Evolutionary conservation across 2,888 invertebrate species (phyloP), one percentile per base, ranked within the genome.

Genomic region (Slavum lentiscoides): DNA sequence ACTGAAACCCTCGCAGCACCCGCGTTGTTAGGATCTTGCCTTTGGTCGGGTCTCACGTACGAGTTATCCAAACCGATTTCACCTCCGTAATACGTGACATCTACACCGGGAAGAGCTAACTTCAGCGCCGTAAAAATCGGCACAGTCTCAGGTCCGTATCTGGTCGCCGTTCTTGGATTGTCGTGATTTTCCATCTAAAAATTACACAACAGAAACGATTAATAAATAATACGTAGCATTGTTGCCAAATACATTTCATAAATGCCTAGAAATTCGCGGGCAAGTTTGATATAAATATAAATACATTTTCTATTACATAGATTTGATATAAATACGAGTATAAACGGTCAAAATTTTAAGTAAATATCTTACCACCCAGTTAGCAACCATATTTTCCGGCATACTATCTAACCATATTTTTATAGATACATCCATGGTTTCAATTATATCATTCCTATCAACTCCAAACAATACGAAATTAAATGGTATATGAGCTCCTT

Each of bases 401-500:
- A 91, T 88, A 66, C 88, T 88, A 6, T 88, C 87, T 77, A 91
- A 86, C 91, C 91, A 92, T 88, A 85, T 85, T 76, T 89, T 86
- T 59, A 91, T 88, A 6, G 87, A 85, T 59, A 87, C 87, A 1
- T 88, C 88, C 82, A 89, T 87, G 83, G 89, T 88, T 7, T 86
- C 84, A 0, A 89, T 89, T 19, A 84, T 88, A 2, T 5, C 88
- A 88, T 82, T 89, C 87, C 83, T 89, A 88, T 9, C 84, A 13
- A 49, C 15, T 49, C 3, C 88, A 89, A 89, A 66, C 88, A 88
- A 64, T 90, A 88, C 59, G 85, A 94, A 94, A 86, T 94, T 94
- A 85, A 94, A 93, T 0, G 94, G 92, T 85, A 94, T 89, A 82
- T 94, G 92, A 3, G 92, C 89, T 19, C 93, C 92, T 87, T 3